Evolutionary conservation across 2,113 vertebrate species (phyloP), one percentile per base, ranked within the genome.

Genomic region (Electrona antarctica): DNA sequence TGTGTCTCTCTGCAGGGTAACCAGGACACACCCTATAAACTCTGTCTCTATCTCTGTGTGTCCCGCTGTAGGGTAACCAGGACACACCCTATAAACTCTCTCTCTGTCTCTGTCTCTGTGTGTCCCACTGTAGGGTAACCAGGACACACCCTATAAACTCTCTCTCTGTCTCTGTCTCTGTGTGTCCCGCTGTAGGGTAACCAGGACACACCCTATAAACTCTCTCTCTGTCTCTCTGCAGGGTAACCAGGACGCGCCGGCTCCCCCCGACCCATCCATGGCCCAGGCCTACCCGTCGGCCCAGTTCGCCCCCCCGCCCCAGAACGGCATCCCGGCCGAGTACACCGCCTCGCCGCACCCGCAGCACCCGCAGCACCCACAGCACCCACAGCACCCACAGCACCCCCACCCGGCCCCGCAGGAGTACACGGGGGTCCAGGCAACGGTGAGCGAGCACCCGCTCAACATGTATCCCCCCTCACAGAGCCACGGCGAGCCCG

Each of bases 211-310:
- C 21, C 21, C 21, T 21, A 21, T 13, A 50, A 29, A 9, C 10
- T 10, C 1, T 2, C 33, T 8, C 7, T 8, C n/a, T 58, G 52
- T 28, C 1, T 29, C 41, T 59, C 41, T 59, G 10, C 90, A 98
- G 96, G 97, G 96, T 96, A 97, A 97, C 93, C 96, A 98, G 94
- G 97, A 98, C 93, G 94, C 95, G 79, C 93, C 96, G 76, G 94
- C 95, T 78, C 94, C 95, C 92, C 95, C 96, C 77, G 97, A 97
- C 90, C 81, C 83, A 48, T 96, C 96, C 71, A 98, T 97, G 96
- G 96, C 97, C 73, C 97, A 98, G 93, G 95, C 96, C 90, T 98
- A 97, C 4, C 92, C 96, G 60, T 95, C 96, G 1, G 95, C 95
- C 69, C 96, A 96, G 93, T 98, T 98, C 10, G 95, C 95, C 28